Conservation (phyloP, 2,797 vertebrate species). For the Pampus argenteus region DNA sequence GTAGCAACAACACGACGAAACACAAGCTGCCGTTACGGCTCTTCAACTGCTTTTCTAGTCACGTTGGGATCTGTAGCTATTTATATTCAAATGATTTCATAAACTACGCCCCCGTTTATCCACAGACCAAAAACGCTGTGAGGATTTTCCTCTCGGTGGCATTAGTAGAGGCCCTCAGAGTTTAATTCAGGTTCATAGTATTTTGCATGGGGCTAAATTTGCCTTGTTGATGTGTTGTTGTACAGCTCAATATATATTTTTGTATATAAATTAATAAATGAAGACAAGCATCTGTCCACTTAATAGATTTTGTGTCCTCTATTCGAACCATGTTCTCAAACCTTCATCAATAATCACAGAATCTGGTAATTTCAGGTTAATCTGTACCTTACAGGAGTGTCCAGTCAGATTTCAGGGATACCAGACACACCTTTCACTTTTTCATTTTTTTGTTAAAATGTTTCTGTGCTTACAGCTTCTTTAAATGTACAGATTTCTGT, state of each 20-base stretch:
- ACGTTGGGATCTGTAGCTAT: constrained; percentile 3
- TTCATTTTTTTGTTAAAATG: background rate
- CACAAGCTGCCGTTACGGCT: background rate
- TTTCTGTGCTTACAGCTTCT: background rate
- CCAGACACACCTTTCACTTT: background rate
- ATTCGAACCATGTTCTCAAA: background rate
- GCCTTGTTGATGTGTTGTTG: constrained; percentile 21
- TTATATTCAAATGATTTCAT: constrained; percentile 16
- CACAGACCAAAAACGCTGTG: constrained; percentile 22
- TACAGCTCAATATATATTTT: constrained; percentile 66
- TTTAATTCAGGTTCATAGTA: constrained; percentile 1
- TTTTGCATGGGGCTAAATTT: constrained; percentile 50
- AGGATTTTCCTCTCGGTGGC: background rate
- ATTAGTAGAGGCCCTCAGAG: constrained; percentile 1
- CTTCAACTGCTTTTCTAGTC: constrained; percentile 4
- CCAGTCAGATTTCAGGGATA: constrained; percentile 8
- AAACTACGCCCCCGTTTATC: constrained; percentile 8
- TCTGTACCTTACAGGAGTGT: background rate
- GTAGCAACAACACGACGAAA: background rate
- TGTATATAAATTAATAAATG: constrained; percentile 52
- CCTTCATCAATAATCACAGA: background rate
- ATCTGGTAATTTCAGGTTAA: background rate
- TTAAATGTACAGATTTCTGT: background rate
- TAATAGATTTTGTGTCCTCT: background rate
- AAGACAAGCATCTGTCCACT: constrained; percentile 14